Evolutionary conservation across 2,113 vertebrate species (phyloP).

Genomic region (Macquaria australasica): DNA sequence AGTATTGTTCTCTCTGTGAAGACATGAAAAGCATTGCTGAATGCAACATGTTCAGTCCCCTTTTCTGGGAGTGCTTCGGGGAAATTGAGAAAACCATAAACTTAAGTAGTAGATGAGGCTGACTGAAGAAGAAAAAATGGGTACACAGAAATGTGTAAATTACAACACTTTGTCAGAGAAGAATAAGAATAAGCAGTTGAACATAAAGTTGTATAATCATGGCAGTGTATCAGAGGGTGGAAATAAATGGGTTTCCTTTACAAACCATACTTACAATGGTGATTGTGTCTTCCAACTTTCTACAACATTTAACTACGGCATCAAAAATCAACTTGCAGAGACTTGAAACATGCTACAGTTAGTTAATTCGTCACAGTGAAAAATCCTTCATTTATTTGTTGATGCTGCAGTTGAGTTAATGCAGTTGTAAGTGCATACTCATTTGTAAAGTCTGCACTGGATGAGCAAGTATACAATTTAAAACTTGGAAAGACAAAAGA

Average conservation of each 20-base stretch:
- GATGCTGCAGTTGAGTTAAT: background rate
- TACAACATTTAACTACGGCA: background rate
- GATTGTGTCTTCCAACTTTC: background rate
- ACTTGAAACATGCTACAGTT: background rate
- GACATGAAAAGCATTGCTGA: conserved; percentile 1
- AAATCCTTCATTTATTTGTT: background rate
- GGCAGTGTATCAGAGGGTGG: background rate
- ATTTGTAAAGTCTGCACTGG: background rate
- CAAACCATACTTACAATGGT: too few species aligned
- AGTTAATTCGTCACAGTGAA: background rate
- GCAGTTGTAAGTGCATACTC: background rate
- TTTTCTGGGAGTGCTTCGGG: background rate
- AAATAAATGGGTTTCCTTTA: too few species aligned
- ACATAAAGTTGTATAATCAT: background rate
- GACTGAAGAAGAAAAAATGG: background rate
- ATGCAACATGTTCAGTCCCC: conserved; percentile 33
- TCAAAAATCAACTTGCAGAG: background rate
- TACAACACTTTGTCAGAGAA: background rate
- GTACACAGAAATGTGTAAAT: background rate
- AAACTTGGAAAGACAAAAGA: background rate
- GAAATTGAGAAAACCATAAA: conserved; percentile 28
- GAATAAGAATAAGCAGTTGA: background rate
- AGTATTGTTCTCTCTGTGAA: conserved; percentile 23
- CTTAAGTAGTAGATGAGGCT: conserved; percentile 10
- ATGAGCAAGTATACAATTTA: background rate